A percentile compares a stretch with the other conserved stretches of the same genome.
Evolutionary conservation across 2,113 vertebrate genomes (phyloP).

Genomic region (Nothoprocta perdicaria): DNA sequence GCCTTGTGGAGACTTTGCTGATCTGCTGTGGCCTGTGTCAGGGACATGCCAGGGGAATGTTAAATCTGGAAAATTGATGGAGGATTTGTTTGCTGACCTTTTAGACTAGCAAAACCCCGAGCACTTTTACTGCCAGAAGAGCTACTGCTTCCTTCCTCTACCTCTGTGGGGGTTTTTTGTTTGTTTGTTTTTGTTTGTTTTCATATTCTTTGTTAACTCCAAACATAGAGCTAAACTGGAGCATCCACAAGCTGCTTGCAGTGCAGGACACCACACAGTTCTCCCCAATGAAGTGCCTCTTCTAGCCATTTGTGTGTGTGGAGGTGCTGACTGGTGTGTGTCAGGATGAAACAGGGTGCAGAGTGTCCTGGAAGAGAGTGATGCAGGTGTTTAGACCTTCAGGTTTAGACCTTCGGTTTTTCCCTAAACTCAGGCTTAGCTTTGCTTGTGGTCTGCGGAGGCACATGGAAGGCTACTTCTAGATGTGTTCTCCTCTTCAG

Average conservation of each 20-base stretch:
- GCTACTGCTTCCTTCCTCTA: neutral
- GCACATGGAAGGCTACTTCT: neutral
- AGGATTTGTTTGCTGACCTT: neutral
- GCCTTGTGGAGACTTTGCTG: neutral
- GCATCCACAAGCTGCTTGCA: rapidly evolving
- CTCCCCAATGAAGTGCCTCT: rapidly evolving
- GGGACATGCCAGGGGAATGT: neutral
- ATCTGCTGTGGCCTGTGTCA: neutral
- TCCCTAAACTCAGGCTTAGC: neutral
- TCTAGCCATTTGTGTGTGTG: neutral
- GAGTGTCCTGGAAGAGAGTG: neutral
- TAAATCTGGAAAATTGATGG: neutral
- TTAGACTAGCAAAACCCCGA: neutral
- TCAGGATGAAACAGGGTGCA: neutral
- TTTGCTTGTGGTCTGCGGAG: neutral
- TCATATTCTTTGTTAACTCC: neutral
- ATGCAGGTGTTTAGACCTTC: neutral
- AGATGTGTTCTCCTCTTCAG: neutral
- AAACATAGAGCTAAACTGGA: neutral
- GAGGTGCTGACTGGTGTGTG: neutral
- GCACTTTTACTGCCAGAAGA: neutral
- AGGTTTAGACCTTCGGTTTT: neutral
- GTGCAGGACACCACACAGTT: neutral
- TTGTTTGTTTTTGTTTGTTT: neutral
- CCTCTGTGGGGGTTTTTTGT: neutral